Evolutionary conservation across 2,113 vertebrate genomes (phyloP).

Genomic region (Grantiella picta): DNA sequence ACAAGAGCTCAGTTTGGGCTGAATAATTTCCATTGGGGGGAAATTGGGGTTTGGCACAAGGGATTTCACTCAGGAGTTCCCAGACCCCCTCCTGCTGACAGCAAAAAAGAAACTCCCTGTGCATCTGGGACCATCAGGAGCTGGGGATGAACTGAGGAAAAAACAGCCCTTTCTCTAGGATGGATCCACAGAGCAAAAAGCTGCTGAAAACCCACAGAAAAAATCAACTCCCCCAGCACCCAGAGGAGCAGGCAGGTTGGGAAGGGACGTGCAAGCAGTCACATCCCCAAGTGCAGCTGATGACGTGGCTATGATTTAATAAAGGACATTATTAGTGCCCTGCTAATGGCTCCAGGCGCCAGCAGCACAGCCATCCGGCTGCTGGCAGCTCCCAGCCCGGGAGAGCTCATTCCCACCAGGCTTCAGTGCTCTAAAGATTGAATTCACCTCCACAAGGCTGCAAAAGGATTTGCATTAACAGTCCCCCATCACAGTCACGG

Average conservation of each 20-base stretch:
- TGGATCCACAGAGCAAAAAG: background rate
- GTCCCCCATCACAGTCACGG: rapidly evolving
- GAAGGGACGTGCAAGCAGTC: background rate
- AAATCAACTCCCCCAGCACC: background rate
- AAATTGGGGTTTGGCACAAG: background rate
- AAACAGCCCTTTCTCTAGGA: rapidly evolving
- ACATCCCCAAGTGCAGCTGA: rapidly evolving
- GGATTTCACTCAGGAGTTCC: background rate
- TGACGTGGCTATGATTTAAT: background rate
- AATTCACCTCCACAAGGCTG: background rate
- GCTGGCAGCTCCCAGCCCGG: background rate
- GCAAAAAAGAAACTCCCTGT: background rate
- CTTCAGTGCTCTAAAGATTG: background rate
- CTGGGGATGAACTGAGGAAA: rapidly evolving
- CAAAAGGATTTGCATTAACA: background rate
- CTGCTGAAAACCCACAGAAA: rapidly evolving
- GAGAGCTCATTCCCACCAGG: background rate
- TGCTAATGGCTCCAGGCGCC: background rate
- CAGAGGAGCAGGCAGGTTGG: background rate
- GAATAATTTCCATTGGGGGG: background rate
- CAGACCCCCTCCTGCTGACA: rapidly evolving
- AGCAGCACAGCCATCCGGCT: rapidly evolving
- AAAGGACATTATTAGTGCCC: background rate
- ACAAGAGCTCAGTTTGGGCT: background rate
- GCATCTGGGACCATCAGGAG: background rate